Conservation (phyloP, 64 coral and sea anemone genomes). For the Hydrozoanthus tunicans region DNA sequence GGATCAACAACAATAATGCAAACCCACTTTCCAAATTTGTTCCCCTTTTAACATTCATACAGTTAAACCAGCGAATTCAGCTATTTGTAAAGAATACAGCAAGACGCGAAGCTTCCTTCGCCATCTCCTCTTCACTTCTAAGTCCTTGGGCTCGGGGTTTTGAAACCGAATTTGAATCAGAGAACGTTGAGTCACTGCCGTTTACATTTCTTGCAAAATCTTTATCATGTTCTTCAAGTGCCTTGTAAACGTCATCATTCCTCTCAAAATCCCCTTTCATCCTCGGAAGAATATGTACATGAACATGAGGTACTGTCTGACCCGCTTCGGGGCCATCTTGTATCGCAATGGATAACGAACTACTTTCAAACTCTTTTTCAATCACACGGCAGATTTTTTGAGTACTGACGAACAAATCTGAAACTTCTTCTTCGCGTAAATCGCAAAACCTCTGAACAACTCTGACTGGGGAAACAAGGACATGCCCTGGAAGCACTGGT, state of each 20-base stretch:
- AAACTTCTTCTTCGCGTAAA: constrained; percentile 90
- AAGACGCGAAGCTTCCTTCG: constrained; percentile 62
- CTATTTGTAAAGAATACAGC: constrained; percentile 56
- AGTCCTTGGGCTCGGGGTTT: constrained; percentile 21
- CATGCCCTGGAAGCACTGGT: constrained; percentile 95
- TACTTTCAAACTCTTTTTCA: constrained; percentile 79
- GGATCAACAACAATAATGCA: no score
- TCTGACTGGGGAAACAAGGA: constrained; percentile 90
- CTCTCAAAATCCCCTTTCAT: constrained; percentile 85
- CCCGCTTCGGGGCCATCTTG: constrained; percentile 98
- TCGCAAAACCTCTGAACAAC: constrained; percentile 90
- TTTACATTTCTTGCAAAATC: neutral
- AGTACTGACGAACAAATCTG: constrained; percentile 82
- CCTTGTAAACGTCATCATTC: constrained; percentile 96
- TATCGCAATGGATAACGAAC: constrained; percentile 82
- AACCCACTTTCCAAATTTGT: no score
- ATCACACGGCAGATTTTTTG: constrained; percentile 84
- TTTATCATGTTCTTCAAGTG: constrained; percentile 89
- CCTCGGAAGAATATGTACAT: constrained; percentile 92
- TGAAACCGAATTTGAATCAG: neutral
- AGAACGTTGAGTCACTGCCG: neutral
- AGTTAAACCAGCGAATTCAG: neutral
- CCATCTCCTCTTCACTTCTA: constrained; percentile 87
- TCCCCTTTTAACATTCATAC: no score
- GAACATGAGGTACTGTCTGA: constrained; percentile 91